Evolutionary conservation across 2,113 vertebrate genomes (phyloP), one percentile per base, ranked within the genome.

Genomic region (Lamprotornis superbus): DNA sequence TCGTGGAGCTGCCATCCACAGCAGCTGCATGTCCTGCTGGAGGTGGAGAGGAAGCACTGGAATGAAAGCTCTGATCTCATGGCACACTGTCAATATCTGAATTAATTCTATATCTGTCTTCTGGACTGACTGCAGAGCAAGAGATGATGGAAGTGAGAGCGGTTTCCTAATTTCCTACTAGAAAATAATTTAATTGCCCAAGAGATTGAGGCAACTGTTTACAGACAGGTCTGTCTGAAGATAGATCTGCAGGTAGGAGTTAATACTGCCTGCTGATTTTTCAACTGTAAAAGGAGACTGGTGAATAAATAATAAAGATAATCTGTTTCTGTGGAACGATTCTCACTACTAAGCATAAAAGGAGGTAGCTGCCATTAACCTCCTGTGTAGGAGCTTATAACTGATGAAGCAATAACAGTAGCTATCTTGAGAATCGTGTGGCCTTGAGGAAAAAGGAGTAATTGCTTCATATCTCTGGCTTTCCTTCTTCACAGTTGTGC

Each of bases 361-460:
- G n/a, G 37, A 91, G 55, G 71, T 49, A 40, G 53, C 59, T 91
- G 60, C 83, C 31, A 19, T 65, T 83, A 83, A 50, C 47, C 56
- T 90, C 30, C 37, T 39, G 13, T 10, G 16, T 17, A 84, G 78
- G 50, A 83, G 50, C 84, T 74, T 37, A 1, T 33, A 80, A 63
- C 30, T 67, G 68, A 46, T 94, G 71, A 35, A 65, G 68, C 71
- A 96, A 39, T 83, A 91, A 44, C 39, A 35, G 71, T 28, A 69
- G 55, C 44, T 80, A 9, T 92, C 90, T 86, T 55, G 19, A 75
- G 59, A 87, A 84, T 93, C 17, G 0, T 70, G 56, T 92, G 86
- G 80, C 91, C 90, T 81, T 84, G 56, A 92, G 91, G 85, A 67
- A 89, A 61, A 90, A 86, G 42, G 42, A 33, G 22, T 55, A 75